Evolutionary conservation across 2,113 vertebrate species (phyloP).

Genomic region (Sander vitreus): DNA sequence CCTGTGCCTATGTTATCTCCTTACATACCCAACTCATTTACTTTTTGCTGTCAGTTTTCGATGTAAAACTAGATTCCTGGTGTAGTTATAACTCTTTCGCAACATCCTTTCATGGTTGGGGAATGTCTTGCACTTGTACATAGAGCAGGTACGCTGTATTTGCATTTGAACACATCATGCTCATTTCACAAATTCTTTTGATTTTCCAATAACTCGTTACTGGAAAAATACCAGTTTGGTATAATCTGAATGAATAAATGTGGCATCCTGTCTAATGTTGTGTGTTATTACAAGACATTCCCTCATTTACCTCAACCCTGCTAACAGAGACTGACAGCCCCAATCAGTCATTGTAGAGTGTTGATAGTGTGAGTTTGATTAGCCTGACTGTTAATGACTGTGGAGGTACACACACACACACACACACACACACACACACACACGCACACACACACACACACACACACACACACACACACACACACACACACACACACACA

Average conservation of each 20-base stretch:
- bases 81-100: not conserved
- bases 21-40: not conserved
- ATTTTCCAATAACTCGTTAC: not conserved
- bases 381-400: slow-evolving; percentile 53
- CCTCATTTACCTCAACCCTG: slow-evolving; percentile 14
- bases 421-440: slow-evolving; percentile 15
- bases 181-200: not conserved
- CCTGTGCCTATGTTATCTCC: too few relatives aligned
- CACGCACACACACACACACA: not conserved
- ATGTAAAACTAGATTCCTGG: not conserved
- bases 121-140: not conserved
- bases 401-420: slow-evolving; percentile 21
- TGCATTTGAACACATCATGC: not conserved
- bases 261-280: not conserved
- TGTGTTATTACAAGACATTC: slow-evolving; percentile 4
- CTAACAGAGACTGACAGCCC: slow-evolving; percentile 47
- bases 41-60: not conserved
- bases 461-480: not conserved
- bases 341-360: slow-evolving; percentile 56
- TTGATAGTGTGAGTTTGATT: slow-evolving; percentile 69
- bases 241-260: not conserved
- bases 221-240: not conserved
- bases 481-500: too few relatives aligned
- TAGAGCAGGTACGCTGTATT: not conserved
- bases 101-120: not conserved